A percentile compares a stretch with the other conserved stretches of the same genome.
These are phyloP conservation scores for Teleogryllus oceanicus DNA, from an alignment of 2,888 invertebrate species.

Conservation along the genomic window DNA sequence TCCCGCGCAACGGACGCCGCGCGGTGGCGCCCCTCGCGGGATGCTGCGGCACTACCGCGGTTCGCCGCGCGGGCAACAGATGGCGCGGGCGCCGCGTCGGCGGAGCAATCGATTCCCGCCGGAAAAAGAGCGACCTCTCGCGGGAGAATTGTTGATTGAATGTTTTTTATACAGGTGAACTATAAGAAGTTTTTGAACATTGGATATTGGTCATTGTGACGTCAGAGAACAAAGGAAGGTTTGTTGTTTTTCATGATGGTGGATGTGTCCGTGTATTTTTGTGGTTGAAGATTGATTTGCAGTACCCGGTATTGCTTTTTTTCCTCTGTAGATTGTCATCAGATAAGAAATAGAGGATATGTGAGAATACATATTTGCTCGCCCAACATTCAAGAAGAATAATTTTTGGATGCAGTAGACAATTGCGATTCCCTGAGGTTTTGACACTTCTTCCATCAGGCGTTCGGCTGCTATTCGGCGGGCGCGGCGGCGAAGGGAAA, in stretches of 20 bases:
- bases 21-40: not conserved
- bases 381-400: too few species aligned
- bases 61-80: not conserved
- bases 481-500: too few species aligned
- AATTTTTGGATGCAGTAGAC: too few species aligned
- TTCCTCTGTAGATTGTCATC: not conserved
- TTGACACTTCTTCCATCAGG: too few species aligned
- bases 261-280: too few species aligned
- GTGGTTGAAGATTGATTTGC: too few species aligned
- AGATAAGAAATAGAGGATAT: not conserved
- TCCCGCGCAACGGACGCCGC: not conserved
- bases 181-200: not conserved
- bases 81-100: not conserved
- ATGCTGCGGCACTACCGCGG: not conserved
- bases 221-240: not conserved
- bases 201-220: not conserved
- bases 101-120: not conserved
- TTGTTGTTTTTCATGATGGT: too few species aligned
- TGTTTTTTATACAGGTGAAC: not conserved
- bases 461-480: too few species aligned
- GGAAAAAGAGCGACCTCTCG: not conserved
- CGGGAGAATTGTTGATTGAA: not conserved
- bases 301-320: too few species aligned
- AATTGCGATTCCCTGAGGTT: too few species aligned
- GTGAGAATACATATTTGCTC: not conserved